Conservation (phyloP, 2,888 invertebrate genomes). For the Dasypolia templi region DNA sequence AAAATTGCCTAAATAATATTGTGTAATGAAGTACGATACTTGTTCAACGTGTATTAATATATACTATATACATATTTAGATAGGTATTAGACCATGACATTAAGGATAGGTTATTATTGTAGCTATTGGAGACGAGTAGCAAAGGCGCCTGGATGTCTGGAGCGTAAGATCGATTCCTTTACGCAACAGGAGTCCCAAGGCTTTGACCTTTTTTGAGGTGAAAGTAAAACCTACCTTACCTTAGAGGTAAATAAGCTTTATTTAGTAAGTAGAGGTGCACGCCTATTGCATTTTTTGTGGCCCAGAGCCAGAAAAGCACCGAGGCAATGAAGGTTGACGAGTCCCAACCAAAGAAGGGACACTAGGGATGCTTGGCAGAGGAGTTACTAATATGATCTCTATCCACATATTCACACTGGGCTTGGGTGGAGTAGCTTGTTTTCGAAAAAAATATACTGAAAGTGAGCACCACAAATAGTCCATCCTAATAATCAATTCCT, state of each 20-base stretch:
- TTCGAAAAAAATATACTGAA: no score
- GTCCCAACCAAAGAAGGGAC: not conserved
- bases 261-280: not conserved
- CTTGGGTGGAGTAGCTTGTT: not conserved
- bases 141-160: conserved; percentile 54
- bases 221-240: conserved; percentile 9
- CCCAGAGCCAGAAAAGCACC: not conserved
- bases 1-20: not conserved
- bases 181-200: conserved; percentile 1
- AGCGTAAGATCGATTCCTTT: conserved; percentile 42
- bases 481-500: no score
- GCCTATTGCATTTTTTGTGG: not conserved
- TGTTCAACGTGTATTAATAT: not conserved
- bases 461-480: not conserved
- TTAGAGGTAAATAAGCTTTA: not conserved
- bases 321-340: not conserved
- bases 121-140: not conserved
- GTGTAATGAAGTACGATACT: not conserved
- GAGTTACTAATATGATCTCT: not conserved
- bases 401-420: not conserved
- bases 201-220: conserved; percentile 10
- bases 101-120: conserved; percentile 18
- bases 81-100: not conserved
- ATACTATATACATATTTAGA: no score
- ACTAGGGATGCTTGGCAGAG: not conserved